Conservation (phyloP, 1,140 invertebrate genomes). For the Onthophagus taurus region DNA sequence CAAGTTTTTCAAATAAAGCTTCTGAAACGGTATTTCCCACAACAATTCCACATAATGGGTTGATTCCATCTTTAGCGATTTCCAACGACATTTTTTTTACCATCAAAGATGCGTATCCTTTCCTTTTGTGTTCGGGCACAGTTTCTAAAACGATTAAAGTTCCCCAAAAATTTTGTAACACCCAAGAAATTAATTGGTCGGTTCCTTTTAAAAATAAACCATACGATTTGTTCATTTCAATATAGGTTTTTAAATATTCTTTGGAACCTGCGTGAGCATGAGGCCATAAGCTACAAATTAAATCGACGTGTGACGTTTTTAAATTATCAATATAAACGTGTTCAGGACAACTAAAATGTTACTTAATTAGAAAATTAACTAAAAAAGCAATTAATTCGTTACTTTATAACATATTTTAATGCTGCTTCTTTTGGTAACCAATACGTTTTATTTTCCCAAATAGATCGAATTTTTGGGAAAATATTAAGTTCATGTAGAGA, state of each 20-base stretch:
- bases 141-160: constrained; percentile 34
- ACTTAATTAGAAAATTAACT: not conserved
- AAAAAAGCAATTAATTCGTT: not conserved
- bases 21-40: not conserved
- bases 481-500: no score
- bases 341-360: constrained; percentile 24
- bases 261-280: constrained; percentile 25
- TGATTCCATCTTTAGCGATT: not conserved
- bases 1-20: not conserved
- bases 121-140: constrained; percentile 26
- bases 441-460: no score
- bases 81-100: constrained; percentile 25
- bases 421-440: not conserved
- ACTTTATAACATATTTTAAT: not conserved
- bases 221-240: constrained; percentile 24
- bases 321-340: constrained; percentile 25
- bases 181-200: constrained; percentile 27
- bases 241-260: constrained; percentile 19
- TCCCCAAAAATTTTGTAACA: constrained; percentile 31
- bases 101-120: constrained; percentile 34
- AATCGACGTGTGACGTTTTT: constrained; percentile 17
- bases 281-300: constrained; percentile 25
- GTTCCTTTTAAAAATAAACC: constrained; percentile 26
- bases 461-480: no score
- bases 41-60: not conserved